Conservation (phyloP, 2,888 invertebrate species). For the Geotrupes spiniger region DNA sequence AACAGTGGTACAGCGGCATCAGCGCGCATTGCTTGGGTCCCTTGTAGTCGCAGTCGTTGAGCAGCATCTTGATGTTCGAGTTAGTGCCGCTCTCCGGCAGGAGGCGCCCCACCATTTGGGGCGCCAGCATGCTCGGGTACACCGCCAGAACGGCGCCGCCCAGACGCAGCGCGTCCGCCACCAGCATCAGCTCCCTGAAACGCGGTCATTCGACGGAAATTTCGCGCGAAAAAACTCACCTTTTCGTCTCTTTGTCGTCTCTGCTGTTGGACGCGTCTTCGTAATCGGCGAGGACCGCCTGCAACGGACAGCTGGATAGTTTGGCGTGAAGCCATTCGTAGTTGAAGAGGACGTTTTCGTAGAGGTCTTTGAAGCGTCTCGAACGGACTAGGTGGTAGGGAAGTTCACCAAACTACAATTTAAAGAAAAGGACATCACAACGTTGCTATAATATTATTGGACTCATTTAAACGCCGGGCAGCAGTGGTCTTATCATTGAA, state of each 20-base stretch:
- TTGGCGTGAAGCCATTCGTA: constrained; percentile 98
- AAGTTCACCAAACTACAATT: constrained; percentile 92
- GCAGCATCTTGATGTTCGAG: constrained; percentile 78
- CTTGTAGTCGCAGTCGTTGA: constrained; percentile 87
- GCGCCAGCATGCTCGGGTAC: constrained; percentile 94
- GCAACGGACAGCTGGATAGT: constrained; percentile 90
- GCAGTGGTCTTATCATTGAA: no score
- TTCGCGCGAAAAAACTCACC: constrained; percentile 48
- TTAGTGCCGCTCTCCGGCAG: constrained; percentile 86
- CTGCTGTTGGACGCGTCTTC: constrained; percentile 87
- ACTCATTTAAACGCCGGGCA: no score
- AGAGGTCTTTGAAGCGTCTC: constrained; percentile 84
- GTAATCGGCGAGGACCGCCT: constrained; percentile 91
- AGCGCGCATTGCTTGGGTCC: constrained; percentile 88
- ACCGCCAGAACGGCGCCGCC: constrained; percentile 91
- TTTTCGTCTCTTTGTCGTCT: constrained; percentile 76
- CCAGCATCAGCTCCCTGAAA: constrained; percentile 79
- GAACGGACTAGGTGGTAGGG: constrained; percentile 94
- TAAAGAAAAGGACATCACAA: no score
- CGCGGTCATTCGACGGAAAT: background rate
- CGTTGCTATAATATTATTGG: no score
- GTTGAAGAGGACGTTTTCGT: constrained; percentile 91
- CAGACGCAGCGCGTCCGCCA: constrained; percentile 88
- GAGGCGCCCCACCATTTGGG: constrained; percentile 88
- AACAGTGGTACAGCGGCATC: constrained; percentile 90